A percentile compares a stretch with the other conserved stretches of the same genome.
Conservation (phyloP, 1,140 invertebrate species). For the Armadillidium nasatum region DNA sequence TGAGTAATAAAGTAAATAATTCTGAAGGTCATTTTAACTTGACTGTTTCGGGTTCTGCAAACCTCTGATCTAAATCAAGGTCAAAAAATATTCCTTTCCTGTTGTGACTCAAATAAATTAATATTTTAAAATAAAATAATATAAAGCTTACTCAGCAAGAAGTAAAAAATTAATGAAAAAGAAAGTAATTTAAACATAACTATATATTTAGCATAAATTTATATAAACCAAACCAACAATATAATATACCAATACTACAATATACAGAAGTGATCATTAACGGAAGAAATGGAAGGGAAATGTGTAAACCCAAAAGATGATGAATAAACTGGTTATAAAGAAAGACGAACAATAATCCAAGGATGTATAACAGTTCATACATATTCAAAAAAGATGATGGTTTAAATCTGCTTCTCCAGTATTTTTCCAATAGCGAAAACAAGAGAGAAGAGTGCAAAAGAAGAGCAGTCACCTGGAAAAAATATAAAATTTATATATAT, state of each 20-base stretch:
- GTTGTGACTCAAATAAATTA: too few relatives aligned
- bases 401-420: slow-evolving; percentile 13
- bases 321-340: slow-evolving; percentile 28
- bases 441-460: slow-evolving; percentile 28
- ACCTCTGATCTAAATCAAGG: too few relatives aligned
- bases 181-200: too few relatives aligned
- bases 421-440: slow-evolving; percentile 3
- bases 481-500: background rate
- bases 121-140: too few relatives aligned
- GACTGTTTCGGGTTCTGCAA: too few relatives aligned
- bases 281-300: slow-evolving; percentile 39
- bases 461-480: slow-evolving; percentile 30
- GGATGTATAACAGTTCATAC: slow-evolving; percentile 25
- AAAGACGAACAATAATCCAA: slow-evolving; percentile 28
- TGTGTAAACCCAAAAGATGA: slow-evolving; percentile 18
- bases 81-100: too few relatives aligned
- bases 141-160: too few relatives aligned
- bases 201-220: background rate
- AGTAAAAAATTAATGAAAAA: too few relatives aligned
- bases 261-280: slow-evolving; percentile 42
- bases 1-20: too few relatives aligned
- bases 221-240: background rate
- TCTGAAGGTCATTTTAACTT: too few relatives aligned
- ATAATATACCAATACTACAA: slow-evolving; percentile 32
- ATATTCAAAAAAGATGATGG: slow-evolving; percentile 17